These are phyloP conservation scores for Geophilus truncorum DNA, from an alignment of 2,888 invertebrate genomes.

Conservation along the genomic window DNA sequence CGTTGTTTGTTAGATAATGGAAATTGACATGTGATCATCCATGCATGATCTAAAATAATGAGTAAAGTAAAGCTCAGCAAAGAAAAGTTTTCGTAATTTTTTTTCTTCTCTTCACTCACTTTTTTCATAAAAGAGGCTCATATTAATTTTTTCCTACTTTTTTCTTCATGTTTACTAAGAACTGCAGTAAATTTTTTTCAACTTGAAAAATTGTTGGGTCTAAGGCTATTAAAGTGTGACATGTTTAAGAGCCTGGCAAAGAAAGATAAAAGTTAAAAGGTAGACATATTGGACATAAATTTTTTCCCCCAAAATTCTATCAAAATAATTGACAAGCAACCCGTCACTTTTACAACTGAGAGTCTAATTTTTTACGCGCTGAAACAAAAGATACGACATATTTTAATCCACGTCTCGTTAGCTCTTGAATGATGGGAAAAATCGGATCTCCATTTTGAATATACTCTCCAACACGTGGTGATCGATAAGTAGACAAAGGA, in stretches of 20 bases:
- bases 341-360: not conserved
- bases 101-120: not conserved
- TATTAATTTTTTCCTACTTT: not conserved
- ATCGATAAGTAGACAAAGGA: slow-evolving; percentile 11
- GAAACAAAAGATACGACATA: not conserved
- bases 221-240: not conserved
- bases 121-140: not conserved
- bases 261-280: slow-evolving; percentile 25
- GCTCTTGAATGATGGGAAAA: not conserved
- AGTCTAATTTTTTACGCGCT: not conserved
- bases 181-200: slow-evolving; percentile 4
- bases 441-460: not conserved
- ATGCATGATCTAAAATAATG: slow-evolving; percentile 10
- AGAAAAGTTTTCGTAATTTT: not conserved
- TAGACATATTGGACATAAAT: slow-evolving; percentile 23
- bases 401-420: not conserved
- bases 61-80: not conserved
- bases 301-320: not conserved
- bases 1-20: slow-evolving; percentile 16
- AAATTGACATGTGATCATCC: slow-evolving; percentile 17
- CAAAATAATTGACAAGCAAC: not conserved
- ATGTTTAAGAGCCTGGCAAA: slow-evolving; percentile 27
- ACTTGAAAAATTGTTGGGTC: not conserved
- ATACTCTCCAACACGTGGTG: not conserved
- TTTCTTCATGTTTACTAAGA: slow-evolving; percentile 15